Percentiles rank a stretch among this genome's conserved stretches.
Conservation (phyloP, 1,140 invertebrate species). For the Drosophila prosaltans region DNA sequence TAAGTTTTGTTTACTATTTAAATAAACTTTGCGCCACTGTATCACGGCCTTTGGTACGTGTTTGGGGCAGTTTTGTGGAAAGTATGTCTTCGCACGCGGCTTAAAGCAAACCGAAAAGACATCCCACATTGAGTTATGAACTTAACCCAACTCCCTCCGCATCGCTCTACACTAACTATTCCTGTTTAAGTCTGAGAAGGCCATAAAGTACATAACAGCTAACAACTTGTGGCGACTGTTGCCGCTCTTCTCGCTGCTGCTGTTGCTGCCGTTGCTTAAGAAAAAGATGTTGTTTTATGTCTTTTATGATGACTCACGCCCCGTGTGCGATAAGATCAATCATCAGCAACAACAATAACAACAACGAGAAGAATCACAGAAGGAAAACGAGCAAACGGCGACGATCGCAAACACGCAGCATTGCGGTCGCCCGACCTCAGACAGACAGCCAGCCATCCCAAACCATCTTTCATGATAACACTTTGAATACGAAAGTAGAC, state of each 20-base stretch:
- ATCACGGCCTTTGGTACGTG: slow-evolving; percentile 57
- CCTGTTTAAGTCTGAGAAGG: slow-evolving; percentile 45
- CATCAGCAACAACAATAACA: slow-evolving; percentile 39
- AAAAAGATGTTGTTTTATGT: slow-evolving; percentile 45
- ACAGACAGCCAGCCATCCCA: slow-evolving; percentile 19
- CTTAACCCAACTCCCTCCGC: slow-evolving; percentile 41
- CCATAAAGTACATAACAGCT: slow-evolving; percentile 76
- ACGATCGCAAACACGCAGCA: slow-evolving; percentile 37
- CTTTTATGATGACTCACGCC: slow-evolving; percentile 73
- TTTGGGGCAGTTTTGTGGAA: slow-evolving; percentile 55
- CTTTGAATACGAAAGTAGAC: slow-evolving; percentile 80
- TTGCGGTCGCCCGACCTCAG: slow-evolving; percentile 38
- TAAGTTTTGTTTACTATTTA: not conserved
- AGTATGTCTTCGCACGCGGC: slow-evolving; percentile 60
- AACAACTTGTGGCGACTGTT: slow-evolving; percentile 68
- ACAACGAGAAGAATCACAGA: slow-evolving; percentile 31
- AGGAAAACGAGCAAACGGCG: slow-evolving; percentile 23
- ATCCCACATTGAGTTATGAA: slow-evolving; percentile 74
- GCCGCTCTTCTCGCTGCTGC: slow-evolving; percentile 28
- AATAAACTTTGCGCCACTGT: slow-evolving; percentile 44
- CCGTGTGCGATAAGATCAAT: slow-evolving; percentile 73
- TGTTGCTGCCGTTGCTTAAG: slow-evolving; percentile 61
- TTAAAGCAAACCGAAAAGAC: slow-evolving; percentile 55
- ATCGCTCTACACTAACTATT: slow-evolving; percentile 8
- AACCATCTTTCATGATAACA: slow-evolving; percentile 70